These are phyloP conservation scores for Lapara coniferarum DNA, from an alignment of 2,888 invertebrate species.

Conservation along the genomic window DNA sequence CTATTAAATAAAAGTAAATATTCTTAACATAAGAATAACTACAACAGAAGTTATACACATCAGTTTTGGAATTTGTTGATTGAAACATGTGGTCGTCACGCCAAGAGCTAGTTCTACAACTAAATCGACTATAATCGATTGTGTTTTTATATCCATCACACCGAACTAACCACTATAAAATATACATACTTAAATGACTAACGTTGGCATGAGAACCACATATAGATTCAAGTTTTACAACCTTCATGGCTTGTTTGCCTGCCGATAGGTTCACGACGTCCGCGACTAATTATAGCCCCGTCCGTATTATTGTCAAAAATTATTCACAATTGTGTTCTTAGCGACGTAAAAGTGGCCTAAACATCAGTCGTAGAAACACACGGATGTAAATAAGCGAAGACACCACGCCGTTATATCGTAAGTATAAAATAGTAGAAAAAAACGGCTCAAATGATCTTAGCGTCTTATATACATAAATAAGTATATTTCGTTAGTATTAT, in stretches of 20 bases:
- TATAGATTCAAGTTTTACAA: slow-evolving; percentile 7
- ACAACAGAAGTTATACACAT: slow-evolving; percentile 61
- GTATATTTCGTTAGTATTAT: slow-evolving; percentile 32
- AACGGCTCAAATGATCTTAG: slow-evolving; percentile 25
- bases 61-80: slow-evolving; percentile 54
- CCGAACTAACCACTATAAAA: slow-evolving; percentile 18
- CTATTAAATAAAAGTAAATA: slow-evolving; percentile 69
- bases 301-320: slow-evolving; percentile 18
- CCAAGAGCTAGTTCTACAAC: slow-evolving; percentile 21
- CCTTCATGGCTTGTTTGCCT: not conserved
- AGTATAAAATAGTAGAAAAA: slow-evolving; percentile 26
- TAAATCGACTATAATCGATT: slow-evolving; percentile 21
- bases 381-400: not conserved
- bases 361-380: not conserved
- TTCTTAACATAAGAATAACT: slow-evolving; percentile 81
- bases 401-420: not conserved
- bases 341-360: slow-evolving; percentile 15
- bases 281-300: not conserved
- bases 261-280: not conserved
- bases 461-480: slow-evolving; percentile 30
- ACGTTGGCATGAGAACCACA: slow-evolving; percentile 17
- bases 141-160: slow-evolving; percentile 14
- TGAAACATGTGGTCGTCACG: slow-evolving; percentile 15
- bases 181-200: slow-evolving; percentile 10
- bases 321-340: slow-evolving; percentile 10